Evolutionary conservation across 2,888 invertebrate species (phyloP).

Genomic region (Epirrhoe tristata): DNA sequence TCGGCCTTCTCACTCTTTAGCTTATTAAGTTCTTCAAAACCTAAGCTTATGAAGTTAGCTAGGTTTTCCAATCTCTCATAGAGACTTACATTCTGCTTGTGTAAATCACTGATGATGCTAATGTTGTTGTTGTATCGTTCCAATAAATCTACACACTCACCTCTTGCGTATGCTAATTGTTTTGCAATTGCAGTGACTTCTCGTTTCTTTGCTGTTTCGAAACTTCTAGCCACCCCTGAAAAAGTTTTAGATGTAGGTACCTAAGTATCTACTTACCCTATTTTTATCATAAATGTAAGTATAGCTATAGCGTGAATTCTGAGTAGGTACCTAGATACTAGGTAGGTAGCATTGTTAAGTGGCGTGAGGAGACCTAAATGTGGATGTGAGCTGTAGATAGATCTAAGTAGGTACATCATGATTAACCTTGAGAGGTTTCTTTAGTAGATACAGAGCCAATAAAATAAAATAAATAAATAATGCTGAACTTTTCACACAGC

Average conservation of each 20-base stretch:
- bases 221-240: constrained; percentile 61
- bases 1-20: constrained; percentile 49
- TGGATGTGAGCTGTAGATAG: too few relatives aligned
- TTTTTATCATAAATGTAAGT: too few relatives aligned
- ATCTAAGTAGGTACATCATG: too few relatives aligned
- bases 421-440: too few relatives aligned
- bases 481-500: too few relatives aligned
- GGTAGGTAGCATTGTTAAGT: too few relatives aligned
- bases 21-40: constrained; percentile 60
- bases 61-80: constrained; percentile 54
- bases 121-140: constrained; percentile 48
- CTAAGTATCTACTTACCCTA: too few relatives aligned
- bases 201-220: constrained; percentile 57
- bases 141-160: constrained; percentile 52
- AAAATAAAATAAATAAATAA: too few relatives aligned
- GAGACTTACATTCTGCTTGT: constrained; percentile 52
- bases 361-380: too few relatives aligned
- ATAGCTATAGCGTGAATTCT: too few relatives aligned
- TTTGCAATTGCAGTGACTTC: constrained; percentile 52
- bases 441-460: too few relatives aligned
- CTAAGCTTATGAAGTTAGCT: constrained; percentile 57
- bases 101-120: constrained; percentile 48
- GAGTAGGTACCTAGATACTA: too few relatives aligned
- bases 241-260: constrained; percentile 18
- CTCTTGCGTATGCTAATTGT: constrained; percentile 52